phyloP scores from a whole-genome alignment of 2,888 invertebrate species.

The Drosophila limbata region DNA sequence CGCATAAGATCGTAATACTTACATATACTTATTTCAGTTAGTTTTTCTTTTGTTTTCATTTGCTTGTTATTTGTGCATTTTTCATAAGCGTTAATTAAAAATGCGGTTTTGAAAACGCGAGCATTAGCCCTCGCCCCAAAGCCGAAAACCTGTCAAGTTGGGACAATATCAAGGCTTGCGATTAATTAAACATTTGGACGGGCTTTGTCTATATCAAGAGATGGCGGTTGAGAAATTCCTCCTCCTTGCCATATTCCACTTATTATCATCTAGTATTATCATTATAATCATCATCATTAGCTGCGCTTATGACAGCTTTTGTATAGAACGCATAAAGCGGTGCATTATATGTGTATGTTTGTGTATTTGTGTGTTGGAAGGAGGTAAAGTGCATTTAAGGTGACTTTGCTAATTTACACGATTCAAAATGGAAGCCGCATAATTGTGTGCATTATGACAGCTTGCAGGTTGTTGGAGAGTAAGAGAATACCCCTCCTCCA shows the following conservation, averaged over 20 bases:
- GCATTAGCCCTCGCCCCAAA: neutral
- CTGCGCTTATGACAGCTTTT: slow-evolving; percentile 51
- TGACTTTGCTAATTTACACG: slow-evolving; percentile 66
- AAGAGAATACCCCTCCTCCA: slow-evolving; percentile 1
- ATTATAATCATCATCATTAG: slow-evolving; percentile 49
- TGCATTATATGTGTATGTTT: neutral
- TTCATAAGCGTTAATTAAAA: slow-evolving; percentile 66
- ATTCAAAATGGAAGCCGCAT: slow-evolving; percentile 55
- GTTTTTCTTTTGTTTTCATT: slow-evolving; percentile 2
- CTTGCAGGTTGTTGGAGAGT: neutral
- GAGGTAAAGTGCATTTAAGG: slow-evolving; percentile 38
- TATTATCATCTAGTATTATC: slow-evolving; percentile 19
- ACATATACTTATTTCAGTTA: slow-evolving; percentile 28
- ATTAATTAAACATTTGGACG: slow-evolving; percentile 50
- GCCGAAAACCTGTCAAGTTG: slow-evolving; percentile 31
- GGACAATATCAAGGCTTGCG: slow-evolving; percentile 60
- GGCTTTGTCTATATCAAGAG: slow-evolving; percentile 42
- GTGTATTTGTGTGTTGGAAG: neutral
- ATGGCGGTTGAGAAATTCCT: neutral
- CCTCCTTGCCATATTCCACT: neutral
- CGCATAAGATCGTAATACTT: slow-evolving; percentile 27
- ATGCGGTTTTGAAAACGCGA: slow-evolving; percentile 28
- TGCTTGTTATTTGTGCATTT: slow-evolving; percentile 19
- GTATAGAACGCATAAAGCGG: neutral
- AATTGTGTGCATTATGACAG: slow-evolving; percentile 29